Base-by-base conservation (phyloP, 2,797 vertebrate species). In the Eospalax fontanierii region DNA sequence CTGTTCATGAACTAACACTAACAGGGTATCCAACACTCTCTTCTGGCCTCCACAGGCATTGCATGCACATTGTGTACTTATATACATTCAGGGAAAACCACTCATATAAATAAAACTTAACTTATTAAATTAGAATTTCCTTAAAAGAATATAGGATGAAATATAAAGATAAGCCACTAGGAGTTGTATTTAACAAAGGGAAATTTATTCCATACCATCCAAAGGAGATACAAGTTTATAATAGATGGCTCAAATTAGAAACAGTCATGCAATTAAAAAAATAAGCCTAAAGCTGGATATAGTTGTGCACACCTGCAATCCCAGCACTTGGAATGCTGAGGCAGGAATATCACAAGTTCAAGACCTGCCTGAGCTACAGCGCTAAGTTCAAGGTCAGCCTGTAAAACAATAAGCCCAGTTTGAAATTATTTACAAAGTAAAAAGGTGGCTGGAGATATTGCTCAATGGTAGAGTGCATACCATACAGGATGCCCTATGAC, bases 201-300 rank as follows among this genome's bases (percentile, higher is more conserved):
- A 85, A 70, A 73, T 28, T 74, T 43, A 61, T 11, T 91, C 95
- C 68, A 46, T 83, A 24, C 2, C 33, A 18, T n/a, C n/a, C 43
- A 83, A 90, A 95, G 66, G 46, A 81, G 35, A 68, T 43, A 2
- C 9, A 89, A 89, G 73, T 33, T 92, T 89, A 85, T 43, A 90
- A 91, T 0, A 83, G 66, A 95, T 7, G 61, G 59, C 30, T 63
- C 78, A 65, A 84, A 80, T 65, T 2, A 87, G 57, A 83, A 15
- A 84, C 28, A 84, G 54, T 33, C 14, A 6, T 21, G 65, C 66
- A 38, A 79, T 33, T 65, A 61, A 86, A 90, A 92, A 86, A 57
- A 30, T n/a, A 30, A 84, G 82, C 79, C 1, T 82, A 54, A 63
- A 78, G 18, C 50, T 79, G 33, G 50, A 35, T 24, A 4, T 22